Percentiles rank a stretch among this genome's conserved stretches.
Evolutionary conservation across 2,797 vertebrate genomes (phyloP).

Genomic region (Danio choprae): DNA sequence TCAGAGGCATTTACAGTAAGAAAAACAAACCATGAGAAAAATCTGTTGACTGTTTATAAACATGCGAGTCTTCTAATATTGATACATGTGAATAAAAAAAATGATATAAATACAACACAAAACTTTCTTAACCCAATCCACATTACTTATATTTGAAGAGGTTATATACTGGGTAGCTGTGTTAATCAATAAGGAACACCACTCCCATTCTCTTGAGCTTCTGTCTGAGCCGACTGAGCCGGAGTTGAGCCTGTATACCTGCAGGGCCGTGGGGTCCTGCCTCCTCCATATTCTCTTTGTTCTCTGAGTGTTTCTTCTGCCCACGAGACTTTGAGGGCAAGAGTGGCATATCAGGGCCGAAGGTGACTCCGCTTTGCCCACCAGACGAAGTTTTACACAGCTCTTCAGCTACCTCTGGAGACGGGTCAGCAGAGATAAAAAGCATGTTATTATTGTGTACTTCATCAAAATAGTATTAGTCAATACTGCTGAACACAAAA

Average conservation of each 20-base stretch:
- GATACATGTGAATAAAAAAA: neutral
- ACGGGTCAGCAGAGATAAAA: conserved; percentile 30
- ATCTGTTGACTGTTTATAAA: conserved; percentile 3
- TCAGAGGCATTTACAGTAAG: conserved; percentile 26
- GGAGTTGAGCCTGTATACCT: conserved; percentile 80
- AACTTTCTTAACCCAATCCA: neutral
- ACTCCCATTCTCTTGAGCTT: conserved; percentile 74
- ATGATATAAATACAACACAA: conserved; percentile 12
- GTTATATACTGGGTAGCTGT: conserved; percentile 8
- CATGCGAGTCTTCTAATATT: neutral
- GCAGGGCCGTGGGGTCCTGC: conserved; percentile 83
- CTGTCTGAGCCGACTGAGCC: conserved; percentile 57
- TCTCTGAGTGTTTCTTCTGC: conserved; percentile 93
- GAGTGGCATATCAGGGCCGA: conserved; percentile 88
- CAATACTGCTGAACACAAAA: too few relatives aligned
- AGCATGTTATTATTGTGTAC: neutral
- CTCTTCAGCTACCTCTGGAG: conserved; percentile 95
- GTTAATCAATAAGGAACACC: conserved; percentile 69
- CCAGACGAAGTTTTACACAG: conserved; percentile 91
- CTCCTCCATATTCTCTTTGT: conserved; percentile 97
- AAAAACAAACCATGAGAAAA: conserved; percentile 30
- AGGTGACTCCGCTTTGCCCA: conserved; percentile 82
- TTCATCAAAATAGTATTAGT: neutral
- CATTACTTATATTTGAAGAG: neutral
- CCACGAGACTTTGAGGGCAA: conserved; percentile 94